Evolutionary conservation across 2,888 invertebrate genomes (phyloP).

Genomic region (Ormyrus nitidulus): DNA sequence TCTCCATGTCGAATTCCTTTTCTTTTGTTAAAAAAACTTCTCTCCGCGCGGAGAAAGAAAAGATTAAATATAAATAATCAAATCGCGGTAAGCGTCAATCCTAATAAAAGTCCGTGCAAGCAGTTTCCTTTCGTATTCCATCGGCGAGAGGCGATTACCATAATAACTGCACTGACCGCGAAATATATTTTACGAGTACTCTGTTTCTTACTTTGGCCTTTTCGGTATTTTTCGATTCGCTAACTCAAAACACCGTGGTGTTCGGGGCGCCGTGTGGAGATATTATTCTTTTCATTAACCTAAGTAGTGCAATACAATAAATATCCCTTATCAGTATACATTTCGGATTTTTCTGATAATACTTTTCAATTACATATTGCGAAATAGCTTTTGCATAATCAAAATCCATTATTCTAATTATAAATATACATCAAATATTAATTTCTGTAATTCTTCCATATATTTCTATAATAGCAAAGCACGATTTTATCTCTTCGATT

Average conservation of each 20-base stretch:
- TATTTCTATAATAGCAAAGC: too few relatives aligned
- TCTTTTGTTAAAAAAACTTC: background rate
- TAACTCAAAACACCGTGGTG: background rate
- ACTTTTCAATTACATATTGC: too few relatives aligned
- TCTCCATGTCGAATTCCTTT: constrained; percentile 38
- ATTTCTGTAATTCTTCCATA: too few relatives aligned
- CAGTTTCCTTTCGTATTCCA: background rate
- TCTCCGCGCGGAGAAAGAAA: too few relatives aligned
- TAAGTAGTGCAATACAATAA: too few relatives aligned
- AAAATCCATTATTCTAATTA: too few relatives aligned
- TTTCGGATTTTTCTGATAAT: too few relatives aligned
- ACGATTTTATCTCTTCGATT: too few relatives aligned
- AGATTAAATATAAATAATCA: background rate
- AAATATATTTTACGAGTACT: background rate
- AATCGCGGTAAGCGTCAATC: constrained; percentile 21
- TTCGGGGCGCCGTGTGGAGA: background rate
- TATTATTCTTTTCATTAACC: too few relatives aligned
- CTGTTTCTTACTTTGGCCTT: background rate
- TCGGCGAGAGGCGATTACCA: constrained; percentile 19
- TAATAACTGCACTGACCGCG: constrained; percentile 9
- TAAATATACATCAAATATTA: too few relatives aligned
- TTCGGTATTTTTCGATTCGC: background rate
- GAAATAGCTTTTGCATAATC: too few relatives aligned
- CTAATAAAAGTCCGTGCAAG: background rate
- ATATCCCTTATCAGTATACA: too few relatives aligned